Percentiles rank a stretch among this genome's conserved stretches.
These are phyloP conservation scores for Sander lucioperca DNA, from an alignment of 2,113 vertebrate genomes.

Conservation along the genomic window DNA sequence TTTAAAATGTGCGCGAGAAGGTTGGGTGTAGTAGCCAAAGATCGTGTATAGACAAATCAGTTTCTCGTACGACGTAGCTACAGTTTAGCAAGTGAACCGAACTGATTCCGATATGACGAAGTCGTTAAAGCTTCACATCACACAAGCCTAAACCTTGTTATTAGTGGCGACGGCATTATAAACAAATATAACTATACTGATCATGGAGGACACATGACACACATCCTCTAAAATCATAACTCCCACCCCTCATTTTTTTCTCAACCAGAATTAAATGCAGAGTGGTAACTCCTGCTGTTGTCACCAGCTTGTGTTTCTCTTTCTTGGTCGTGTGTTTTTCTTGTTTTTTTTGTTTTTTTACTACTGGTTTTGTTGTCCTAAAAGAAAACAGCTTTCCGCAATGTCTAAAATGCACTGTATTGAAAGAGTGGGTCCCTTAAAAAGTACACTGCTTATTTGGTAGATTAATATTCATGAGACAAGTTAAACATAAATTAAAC, in stretches of 20 bases:
- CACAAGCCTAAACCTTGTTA: rapidly evolving
- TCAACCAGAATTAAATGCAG: background rate
- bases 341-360: no score
- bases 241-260: no score
- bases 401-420: background rate
- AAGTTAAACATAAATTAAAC: background rate
- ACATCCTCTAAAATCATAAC: background rate
- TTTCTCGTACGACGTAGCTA: no score
- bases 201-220: background rate
- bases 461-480: background rate
- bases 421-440: background rate
- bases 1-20: constrained; percentile 18
- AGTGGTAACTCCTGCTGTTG: background rate
- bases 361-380: background rate
- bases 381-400: background rate
- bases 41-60: constrained; percentile 37
- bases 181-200: background rate
- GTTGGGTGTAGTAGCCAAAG: constrained; percentile 8
- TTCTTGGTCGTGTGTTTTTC: no score
- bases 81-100: background rate
- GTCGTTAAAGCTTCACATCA: background rate
- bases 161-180: background rate
- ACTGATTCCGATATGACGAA: background rate
- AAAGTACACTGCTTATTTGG: background rate
- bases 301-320: background rate